Evolutionary conservation across 64 coral and sea anemone species (phyloP).

Genomic region (Acropora tenuis): DNA sequence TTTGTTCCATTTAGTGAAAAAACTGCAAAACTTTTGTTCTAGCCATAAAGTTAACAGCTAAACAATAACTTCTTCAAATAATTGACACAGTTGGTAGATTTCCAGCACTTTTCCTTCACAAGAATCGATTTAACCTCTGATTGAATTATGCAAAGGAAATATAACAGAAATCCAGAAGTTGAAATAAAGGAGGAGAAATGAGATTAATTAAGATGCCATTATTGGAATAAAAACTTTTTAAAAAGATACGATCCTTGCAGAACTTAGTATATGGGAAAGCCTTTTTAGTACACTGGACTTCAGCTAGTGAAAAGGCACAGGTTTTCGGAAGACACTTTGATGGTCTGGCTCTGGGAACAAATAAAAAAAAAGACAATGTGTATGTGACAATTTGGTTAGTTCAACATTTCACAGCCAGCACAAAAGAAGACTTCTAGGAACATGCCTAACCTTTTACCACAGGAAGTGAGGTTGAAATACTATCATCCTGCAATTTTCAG

Average conservation of each 20-base stretch:
- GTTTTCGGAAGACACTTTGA: constrained; percentile 28
- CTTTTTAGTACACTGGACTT: constrained; percentile 50
- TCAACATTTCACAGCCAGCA: background rate
- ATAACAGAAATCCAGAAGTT: too few relatives aligned
- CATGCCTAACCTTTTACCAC: too few relatives aligned
- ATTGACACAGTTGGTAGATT: too few relatives aligned
- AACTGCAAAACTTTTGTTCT: background rate
- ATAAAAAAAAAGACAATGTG: background rate
- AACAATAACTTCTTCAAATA: background rate
- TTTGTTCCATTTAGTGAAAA: background rate
- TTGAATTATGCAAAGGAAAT: too few relatives aligned
- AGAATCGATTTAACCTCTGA: too few relatives aligned
- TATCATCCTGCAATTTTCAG: too few relatives aligned
- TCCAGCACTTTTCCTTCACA: too few relatives aligned
- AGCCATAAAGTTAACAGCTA: background rate
- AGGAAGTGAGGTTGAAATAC: too few relatives aligned
- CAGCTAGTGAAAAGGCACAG: constrained; percentile 64
- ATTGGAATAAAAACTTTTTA: too few relatives aligned
- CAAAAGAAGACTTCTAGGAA: background rate
- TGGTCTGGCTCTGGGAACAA: constrained; percentile 19
- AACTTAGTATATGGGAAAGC: constrained; percentile 89
- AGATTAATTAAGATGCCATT: too few relatives aligned
- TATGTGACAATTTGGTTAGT: background rate
- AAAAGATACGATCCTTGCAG: constrained; percentile 92
- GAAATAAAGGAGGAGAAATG: too few relatives aligned